Evolutionary conservation across 1,140 invertebrate species (phyloP).

Genomic region (Monochamus saltuarius): DNA sequence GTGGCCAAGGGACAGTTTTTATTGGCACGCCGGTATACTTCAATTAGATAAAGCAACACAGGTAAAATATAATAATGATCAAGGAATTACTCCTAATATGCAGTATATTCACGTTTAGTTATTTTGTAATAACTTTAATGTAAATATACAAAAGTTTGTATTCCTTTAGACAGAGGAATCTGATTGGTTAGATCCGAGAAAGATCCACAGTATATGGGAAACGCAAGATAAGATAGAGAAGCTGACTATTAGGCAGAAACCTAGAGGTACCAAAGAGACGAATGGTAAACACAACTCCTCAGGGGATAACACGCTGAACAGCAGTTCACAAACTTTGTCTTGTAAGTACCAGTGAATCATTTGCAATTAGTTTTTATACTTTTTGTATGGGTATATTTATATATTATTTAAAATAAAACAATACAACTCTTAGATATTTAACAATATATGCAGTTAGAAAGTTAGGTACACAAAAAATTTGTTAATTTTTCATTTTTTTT

Average conservation of each 20-base stretch:
- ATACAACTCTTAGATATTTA: too few relatives aligned
- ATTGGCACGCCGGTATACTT: constrained; percentile 64
- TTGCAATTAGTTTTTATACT: too few relatives aligned
- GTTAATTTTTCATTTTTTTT: too few relatives aligned
- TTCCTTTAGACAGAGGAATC: constrained; percentile 42
- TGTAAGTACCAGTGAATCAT: constrained; percentile 32
- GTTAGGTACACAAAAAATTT: too few relatives aligned
- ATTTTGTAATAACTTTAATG: neutral
- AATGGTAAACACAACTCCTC: constrained; percentile 29
- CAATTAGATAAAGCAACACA: constrained; percentile 77
- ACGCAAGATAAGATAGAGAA: constrained; percentile 38
- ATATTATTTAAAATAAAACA: too few relatives aligned
- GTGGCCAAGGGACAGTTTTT: constrained; percentile 71
- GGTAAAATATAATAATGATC: constrained; percentile 54
- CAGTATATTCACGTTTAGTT: neutral
- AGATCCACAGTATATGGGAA: constrained; percentile 38
- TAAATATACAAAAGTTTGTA: neutral
- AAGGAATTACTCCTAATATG: neutral
- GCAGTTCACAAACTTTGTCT: constrained; percentile 44
- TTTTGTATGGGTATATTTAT: too few relatives aligned
- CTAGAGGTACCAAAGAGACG: constrained; percentile 34
- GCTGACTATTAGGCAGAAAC: constrained; percentile 34
- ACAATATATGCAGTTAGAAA: too few relatives aligned
- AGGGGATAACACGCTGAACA: constrained; percentile 36
- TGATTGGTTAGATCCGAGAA: constrained; percentile 38